Percentiles rank a stretch among this genome's conserved stretches.
Conservation (phyloP, 92 coral and sea anemone species). For the Hydrozoanthus gracilis region DNA sequence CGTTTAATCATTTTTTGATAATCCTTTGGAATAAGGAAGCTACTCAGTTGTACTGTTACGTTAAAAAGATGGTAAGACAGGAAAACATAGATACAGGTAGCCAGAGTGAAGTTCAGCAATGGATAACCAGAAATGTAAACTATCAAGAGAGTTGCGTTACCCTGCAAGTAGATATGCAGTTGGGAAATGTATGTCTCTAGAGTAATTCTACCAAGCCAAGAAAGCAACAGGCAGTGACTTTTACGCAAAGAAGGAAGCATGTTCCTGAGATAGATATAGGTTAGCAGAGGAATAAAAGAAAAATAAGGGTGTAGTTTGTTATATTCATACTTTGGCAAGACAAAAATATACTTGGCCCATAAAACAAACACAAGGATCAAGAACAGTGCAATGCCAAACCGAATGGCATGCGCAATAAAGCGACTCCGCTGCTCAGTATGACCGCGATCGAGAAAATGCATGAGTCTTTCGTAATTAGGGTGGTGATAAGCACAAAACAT, state of each 20-base stretch:
- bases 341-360: slow-evolving; percentile 71
- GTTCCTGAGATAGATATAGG: slow-evolving; percentile 77
- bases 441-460: slow-evolving; percentile 56
- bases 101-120: slow-evolving; percentile 72
- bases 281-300: slow-evolving; percentile 74
- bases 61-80: slow-evolving; percentile 76
- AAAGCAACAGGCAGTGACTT: slow-evolving; percentile 61
- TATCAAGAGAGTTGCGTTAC: slow-evolving; percentile 73
- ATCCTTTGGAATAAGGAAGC: slow-evolving; percentile 73
- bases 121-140: slow-evolving; percentile 79
- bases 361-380: slow-evolving; percentile 47
- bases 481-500: slow-evolving; percentile 84
- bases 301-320: slow-evolving; percentile 79
- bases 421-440: slow-evolving; percentile 44
- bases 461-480: slow-evolving; percentile 71
- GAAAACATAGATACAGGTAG: slow-evolving; percentile 67
- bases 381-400: slow-evolving; percentile 55
- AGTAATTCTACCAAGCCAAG: slow-evolving; percentile 87
- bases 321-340: slow-evolving; percentile 73
- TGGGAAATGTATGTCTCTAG: slow-evolving; percentile 87
- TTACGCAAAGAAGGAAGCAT: slow-evolving; percentile 71
- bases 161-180: slow-evolving; percentile 83
- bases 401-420: slow-evolving; percentile 38
- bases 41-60: slow-evolving; percentile 71
- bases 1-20: slow-evolving; percentile 52